phyloP scores from a whole-genome alignment of 2,888 invertebrate genomes.

The Orthosia gracilis region DNA sequence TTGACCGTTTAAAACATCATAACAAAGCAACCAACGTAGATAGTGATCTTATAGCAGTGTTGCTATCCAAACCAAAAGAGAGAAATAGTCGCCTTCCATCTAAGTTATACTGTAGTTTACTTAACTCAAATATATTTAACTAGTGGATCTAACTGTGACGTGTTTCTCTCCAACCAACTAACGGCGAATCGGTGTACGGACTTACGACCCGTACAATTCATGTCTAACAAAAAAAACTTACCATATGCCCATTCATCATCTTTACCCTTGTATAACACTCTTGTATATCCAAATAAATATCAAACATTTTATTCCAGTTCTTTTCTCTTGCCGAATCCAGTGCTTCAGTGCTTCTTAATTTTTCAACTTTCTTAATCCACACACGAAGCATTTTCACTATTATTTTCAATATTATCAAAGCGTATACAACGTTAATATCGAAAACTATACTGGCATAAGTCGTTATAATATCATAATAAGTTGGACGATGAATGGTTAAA shows the following conservation, averaged over 20 bases:
- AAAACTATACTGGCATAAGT: not conserved
- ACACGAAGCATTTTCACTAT: constrained; percentile 3
- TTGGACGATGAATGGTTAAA: too few species aligned
- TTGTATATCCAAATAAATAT: not conserved
- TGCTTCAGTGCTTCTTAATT: not conserved
- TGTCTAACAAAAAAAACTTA: not conserved
- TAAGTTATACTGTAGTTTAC: too few species aligned
- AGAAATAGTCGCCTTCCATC: too few species aligned
- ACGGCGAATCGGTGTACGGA: too few species aligned
- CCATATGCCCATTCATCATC: constrained; percentile 5
- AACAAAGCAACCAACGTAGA: too few species aligned
- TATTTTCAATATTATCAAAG: constrained; percentile 10
- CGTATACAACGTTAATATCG: constrained; percentile 19
- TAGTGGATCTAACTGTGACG: too few species aligned
- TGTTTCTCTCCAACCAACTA: too few species aligned
- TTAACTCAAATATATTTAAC: too few species aligned
- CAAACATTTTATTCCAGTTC: constrained; percentile 1
- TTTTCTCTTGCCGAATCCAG: not conserved
- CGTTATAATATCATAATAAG: not conserved
- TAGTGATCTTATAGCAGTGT: too few species aligned
- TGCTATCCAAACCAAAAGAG: too few species aligned
- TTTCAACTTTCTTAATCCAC: constrained; percentile 7
- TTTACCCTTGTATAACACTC: constrained; percentile 14
- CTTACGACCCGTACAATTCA: too few species aligned
- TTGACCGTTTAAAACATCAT: too few species aligned